Base-by-base conservation (phyloP, 1,140 invertebrate genomes). In the Lethrus apterus region DNA sequence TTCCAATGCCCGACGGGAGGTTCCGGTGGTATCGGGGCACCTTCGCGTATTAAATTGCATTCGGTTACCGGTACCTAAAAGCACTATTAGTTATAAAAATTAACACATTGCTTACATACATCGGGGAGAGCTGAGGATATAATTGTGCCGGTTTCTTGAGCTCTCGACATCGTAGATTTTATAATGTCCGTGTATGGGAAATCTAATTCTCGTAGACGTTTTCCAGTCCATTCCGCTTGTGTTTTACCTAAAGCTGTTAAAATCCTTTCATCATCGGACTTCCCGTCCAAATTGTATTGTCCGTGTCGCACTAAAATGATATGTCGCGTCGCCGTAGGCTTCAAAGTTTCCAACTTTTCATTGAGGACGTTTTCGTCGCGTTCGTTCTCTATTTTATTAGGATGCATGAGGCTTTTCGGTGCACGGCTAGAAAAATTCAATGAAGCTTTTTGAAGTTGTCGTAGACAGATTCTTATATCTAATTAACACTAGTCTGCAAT, bases 301-400 rank as follows among this genome's bases (percentile, higher is more conserved):
- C 95, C 95, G 71, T 99, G 95, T 23, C 95, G 76, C 51, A 99
- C 86, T 4, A 98, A 74, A 52, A 98, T 76, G 20, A 98, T 64
- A 66, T 98, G 86, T 23, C 94, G 70, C 0, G 78, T 74, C 2
- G 83, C 83, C 63, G 77, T 91, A 1, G 89, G 69, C 50, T 74
- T 83, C 3, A 71, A 63, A 9, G 74, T 74, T 54, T 80, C 78
- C 32, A 75, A 57, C 51, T 79, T 63, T 56, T 76, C 70, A 60
- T 84, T 82, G 26, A 71, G 75, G 36, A 73, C 65, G 56, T 85
- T 83, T 31, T 84, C 75, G 52, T 80, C 76, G 4, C 75, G 69
- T 45, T 64, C 69, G 57, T 56, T 53, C 45, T 41, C 57, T 52
- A 60, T 51, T 48, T 71, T 74, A 31, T 65, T 54, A 8, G 85